Conservation (phyloP, 2,888 invertebrate species). For the Brenthis daphne region DNA sequence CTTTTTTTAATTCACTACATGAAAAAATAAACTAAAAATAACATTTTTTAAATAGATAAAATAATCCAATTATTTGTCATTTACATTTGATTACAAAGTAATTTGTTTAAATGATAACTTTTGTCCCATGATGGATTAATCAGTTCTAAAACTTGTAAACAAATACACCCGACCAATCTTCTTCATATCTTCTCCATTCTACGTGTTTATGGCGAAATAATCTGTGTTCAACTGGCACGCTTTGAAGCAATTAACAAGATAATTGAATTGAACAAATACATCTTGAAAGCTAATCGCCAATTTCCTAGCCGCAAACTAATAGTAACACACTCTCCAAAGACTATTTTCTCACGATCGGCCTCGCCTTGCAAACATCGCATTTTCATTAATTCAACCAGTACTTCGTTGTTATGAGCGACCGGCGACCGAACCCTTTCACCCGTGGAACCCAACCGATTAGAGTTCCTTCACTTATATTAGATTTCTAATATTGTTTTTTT, state of each 20-base stretch:
- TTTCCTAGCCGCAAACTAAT: conserved; percentile 47
- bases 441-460: conserved; percentile 5
- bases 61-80: no score
- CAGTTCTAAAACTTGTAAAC: background rate
- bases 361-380: conserved; percentile 45
- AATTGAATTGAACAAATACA: background rate
- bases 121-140: no score
- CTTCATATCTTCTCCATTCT: no score
- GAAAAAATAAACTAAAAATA: no score
- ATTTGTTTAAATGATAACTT: no score
- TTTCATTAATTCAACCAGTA: conserved; percentile 43
- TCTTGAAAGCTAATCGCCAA: conserved; percentile 39
- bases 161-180: no score
- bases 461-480: background rate
- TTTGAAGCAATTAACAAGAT: background rate
- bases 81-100: no score
- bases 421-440: conserved; percentile 36
- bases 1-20: no score
- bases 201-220: no score
- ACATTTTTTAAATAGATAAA: no score
- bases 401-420: conserved; percentile 15
- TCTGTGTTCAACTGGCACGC: no score
- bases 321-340: conserved; percentile 56
- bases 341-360: conserved; percentile 68
- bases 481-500: conserved; percentile 15